phyloP scores from a whole-genome alignment of 1,140 invertebrate species.

The Pararge aegeria region DNA sequence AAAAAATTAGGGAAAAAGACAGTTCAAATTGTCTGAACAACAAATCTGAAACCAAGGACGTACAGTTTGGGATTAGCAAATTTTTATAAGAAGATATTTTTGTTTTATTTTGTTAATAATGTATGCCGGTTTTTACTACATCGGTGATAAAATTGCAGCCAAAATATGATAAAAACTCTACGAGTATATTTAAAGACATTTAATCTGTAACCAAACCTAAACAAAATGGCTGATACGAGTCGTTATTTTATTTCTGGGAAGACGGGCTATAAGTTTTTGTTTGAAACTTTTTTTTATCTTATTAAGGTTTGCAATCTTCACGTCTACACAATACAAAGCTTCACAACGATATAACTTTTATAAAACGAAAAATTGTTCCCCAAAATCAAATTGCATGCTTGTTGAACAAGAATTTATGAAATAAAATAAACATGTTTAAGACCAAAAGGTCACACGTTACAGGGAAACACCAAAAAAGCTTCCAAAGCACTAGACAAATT shows the following conservation, averaged over 20 bases:
- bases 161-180: conserved; percentile 9
- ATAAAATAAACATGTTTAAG: background rate
- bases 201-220: background rate
- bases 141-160: background rate
- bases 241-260: background rate
- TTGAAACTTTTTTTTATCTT: conserved; percentile 1
- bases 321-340: background rate
- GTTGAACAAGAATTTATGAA: background rate
- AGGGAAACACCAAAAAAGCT: background rate
- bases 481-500: conserved; percentile 10
- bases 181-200: background rate
- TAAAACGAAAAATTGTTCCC: background rate
- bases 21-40: too few species aligned
- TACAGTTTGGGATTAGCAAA: too few species aligned
- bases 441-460: background rate
- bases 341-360: background rate
- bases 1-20: too few species aligned
- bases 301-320: conserved; percentile 3
- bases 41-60: too few species aligned
- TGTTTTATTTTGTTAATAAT: background rate
- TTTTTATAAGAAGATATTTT: background rate
- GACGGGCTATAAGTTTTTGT: background rate
- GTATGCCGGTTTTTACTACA: background rate
- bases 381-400: background rate
- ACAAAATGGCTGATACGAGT: background rate